Percentiles rank a stretch among this genome's conserved stretches.
Conservation (phyloP, 2,888 invertebrate species). For the Patella depressa region DNA sequence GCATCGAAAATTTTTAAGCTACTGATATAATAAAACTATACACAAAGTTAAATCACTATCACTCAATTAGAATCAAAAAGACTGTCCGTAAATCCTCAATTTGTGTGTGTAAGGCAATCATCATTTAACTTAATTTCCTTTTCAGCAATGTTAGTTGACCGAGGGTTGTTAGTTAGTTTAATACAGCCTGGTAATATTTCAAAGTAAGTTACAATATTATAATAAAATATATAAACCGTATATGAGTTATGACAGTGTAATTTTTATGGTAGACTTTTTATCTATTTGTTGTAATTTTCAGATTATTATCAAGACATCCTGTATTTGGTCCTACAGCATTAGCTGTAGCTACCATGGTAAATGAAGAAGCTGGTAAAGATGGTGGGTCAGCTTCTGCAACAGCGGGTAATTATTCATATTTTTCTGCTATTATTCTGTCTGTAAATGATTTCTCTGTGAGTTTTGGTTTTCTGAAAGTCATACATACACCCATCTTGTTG, state of each 20-base stretch:
- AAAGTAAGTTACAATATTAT: slow-evolving; percentile 65
- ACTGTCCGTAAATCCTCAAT: too few relatives aligned
- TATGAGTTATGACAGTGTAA: not conserved
- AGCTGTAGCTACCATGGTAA: slow-evolving; percentile 77
- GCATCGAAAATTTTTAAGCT: too few relatives aligned
- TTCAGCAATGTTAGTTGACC: slow-evolving; percentile 81
- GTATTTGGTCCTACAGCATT: slow-evolving; percentile 80
- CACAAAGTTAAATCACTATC: too few relatives aligned
- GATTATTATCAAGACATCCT: slow-evolving; percentile 80
- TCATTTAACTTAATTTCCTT: slow-evolving; percentile 19
- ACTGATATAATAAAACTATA: too few relatives aligned
- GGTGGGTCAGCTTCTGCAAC: slow-evolving; percentile 39
- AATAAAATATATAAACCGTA: not conserved
- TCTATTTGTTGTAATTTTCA: slow-evolving; percentile 46
- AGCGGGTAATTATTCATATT: slow-evolving; percentile 3
- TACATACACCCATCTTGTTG: too few relatives aligned
- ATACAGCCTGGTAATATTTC: slow-evolving; percentile 80
- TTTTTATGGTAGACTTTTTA: not conserved
- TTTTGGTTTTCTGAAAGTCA: too few relatives aligned
- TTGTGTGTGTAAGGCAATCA: too few relatives aligned
- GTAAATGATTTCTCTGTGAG: too few relatives aligned
- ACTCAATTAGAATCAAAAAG: too few relatives aligned
- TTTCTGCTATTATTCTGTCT: too few relatives aligned
- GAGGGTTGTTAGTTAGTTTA: slow-evolving; percentile 81
- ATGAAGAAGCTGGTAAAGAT: slow-evolving; percentile 65